phyloP scores from a whole-genome alignment of 2,113 vertebrate species.

The Eubucco bourcierii region DNA sequence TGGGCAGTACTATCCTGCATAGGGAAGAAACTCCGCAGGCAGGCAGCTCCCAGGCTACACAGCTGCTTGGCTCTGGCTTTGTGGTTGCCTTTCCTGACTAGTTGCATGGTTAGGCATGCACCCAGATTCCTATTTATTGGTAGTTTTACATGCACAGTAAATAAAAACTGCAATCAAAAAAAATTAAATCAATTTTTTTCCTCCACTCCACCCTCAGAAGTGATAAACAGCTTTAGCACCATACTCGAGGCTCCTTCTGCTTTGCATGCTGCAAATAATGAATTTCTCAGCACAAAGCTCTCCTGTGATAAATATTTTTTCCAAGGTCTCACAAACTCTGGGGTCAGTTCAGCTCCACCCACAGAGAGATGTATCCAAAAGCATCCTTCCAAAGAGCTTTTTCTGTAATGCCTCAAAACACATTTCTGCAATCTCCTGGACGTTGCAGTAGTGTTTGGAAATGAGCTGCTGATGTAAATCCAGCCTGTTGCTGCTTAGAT shows the following conservation, averaged over 20 bases:
- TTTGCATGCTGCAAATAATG: not conserved
- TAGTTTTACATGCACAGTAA: not conserved
- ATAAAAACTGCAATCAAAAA: not conserved
- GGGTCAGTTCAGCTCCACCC: not conserved
- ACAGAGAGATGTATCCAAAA: not conserved
- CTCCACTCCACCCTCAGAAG: not conserved
- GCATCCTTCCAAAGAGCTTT: not conserved
- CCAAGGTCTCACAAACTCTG: not conserved
- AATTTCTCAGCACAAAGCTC: not conserved
- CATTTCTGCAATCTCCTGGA: not conserved
- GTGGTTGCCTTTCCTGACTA: not conserved
- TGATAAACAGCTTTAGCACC: slow-evolving; percentile 24
- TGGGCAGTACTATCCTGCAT: not conserved
- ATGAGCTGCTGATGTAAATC: not conserved
- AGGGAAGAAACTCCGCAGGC: not conserved
- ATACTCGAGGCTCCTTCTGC: not conserved
- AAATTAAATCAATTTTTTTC: not conserved
- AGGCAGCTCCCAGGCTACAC: not conserved
- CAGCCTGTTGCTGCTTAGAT: not conserved
- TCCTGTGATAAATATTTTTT: not conserved
- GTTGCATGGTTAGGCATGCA: not conserved
- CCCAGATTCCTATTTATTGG: not conserved
- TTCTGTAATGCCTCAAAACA: not conserved
- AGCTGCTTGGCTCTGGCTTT: not conserved
- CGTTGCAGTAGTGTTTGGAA: not conserved